These are phyloP conservation scores for Luperina testacea DNA, from an alignment of 2,888 invertebrate species.

Conservation along the genomic window DNA sequence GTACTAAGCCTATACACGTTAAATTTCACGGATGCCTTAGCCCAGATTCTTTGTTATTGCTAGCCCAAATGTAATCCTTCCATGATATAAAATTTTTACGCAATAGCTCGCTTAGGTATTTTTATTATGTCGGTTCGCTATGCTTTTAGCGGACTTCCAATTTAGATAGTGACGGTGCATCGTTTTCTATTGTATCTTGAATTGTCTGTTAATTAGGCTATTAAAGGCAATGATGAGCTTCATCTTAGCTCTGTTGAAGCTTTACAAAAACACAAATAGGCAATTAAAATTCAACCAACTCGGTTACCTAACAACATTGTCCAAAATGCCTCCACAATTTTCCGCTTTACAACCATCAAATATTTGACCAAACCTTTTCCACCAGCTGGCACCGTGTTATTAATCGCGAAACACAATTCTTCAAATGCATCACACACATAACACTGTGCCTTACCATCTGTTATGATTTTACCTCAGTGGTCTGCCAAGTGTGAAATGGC, in stretches of 20 bases:
- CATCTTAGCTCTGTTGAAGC: neutral
- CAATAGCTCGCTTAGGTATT: neutral
- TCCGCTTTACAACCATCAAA: slow-evolving; percentile 18
- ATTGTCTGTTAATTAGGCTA: neutral
- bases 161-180: neutral
- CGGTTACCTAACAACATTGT: slow-evolving; percentile 1
- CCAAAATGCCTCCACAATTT: slow-evolving; percentile 13
- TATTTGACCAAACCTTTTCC: slow-evolving; percentile 35
- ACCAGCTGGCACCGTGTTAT: slow-evolving; percentile 33
- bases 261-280: neutral
- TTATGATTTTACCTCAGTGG: slow-evolving; percentile 60
- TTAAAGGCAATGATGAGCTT: neutral
- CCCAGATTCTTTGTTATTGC: slow-evolving; percentile 7
- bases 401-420: slow-evolving; percentile 30
- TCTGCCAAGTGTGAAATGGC: slow-evolving; percentile 71
- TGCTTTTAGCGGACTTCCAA: neutral
- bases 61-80: neutral
- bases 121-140: neutral
- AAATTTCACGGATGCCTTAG: slow-evolving; percentile 13
- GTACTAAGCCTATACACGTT: slow-evolving; percentile 13
- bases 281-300: neutral
- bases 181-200: neutral
- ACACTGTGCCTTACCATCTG: slow-evolving; percentile 55
- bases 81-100: neutral
- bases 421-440: slow-evolving; percentile 37